Evolutionary conservation across 2,888 invertebrate genomes (phyloP).

Genomic region (Glomeris marginata): DNA sequence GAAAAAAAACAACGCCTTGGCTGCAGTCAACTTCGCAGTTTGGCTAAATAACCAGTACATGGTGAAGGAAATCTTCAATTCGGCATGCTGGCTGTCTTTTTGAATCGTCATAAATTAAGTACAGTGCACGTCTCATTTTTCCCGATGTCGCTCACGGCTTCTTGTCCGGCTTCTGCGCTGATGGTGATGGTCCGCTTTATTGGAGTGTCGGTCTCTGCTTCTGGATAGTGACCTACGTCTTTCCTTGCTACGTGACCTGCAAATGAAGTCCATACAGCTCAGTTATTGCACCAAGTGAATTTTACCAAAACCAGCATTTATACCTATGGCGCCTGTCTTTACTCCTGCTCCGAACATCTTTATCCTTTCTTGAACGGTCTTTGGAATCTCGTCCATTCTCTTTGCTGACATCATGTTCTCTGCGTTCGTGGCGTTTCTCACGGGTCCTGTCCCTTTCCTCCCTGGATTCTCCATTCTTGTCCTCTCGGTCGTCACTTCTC

Average conservation of each 20-base stretch:
- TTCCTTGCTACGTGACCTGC: constrained; percentile 6
- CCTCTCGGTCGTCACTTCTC: constrained; percentile 6
- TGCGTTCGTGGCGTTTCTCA: constrained; percentile 20
- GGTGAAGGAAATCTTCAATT: no score
- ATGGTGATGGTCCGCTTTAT: neutral
- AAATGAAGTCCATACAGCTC: neutral
- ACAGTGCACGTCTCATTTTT: neutral
- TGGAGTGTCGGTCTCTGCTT: constrained; percentile 5
- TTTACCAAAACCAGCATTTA: no score
- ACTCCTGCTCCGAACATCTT: constrained; percentile 18
- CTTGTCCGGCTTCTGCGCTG: neutral
- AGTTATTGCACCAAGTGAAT: neutral
- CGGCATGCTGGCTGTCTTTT: no score
- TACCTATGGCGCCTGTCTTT: constrained; percentile 21
- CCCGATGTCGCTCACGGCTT: constrained; percentile 8
- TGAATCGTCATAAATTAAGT: no score
- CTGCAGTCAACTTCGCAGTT: no score
- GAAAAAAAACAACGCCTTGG: no score
- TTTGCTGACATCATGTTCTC: constrained; percentile 13
- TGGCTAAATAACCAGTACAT: no score
- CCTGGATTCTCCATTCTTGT: constrained; percentile 27
- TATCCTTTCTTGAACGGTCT: constrained; percentile 15
- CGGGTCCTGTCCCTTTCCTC: constrained; percentile 27
- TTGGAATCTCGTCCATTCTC: constrained; percentile 10
- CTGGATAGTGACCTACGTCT: constrained; percentile 4